Evolutionary conservation across 2,113 vertebrate genomes (phyloP), one percentile per base, ranked within the genome.

Genomic region (Thunnus thynnus): DNA sequence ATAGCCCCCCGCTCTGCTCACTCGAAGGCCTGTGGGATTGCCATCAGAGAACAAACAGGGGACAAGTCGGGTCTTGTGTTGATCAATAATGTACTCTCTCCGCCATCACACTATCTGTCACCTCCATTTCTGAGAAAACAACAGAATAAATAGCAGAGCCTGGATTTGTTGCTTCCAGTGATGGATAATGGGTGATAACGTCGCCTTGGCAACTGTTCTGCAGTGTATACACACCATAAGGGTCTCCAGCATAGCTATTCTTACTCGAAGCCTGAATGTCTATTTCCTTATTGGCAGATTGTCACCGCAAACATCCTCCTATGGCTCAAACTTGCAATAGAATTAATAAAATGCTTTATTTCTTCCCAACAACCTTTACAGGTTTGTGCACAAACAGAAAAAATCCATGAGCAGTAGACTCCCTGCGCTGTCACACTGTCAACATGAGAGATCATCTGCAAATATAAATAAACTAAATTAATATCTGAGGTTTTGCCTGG

Each of bases 361-460:
- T 41, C 57, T 32, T 27, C 18, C 3, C 3, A 1, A 14, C 51
- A 57, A n/a, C 55, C 58, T 20, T 71, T 58, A 58, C 3, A 64
- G 10, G 18, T 57, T 55, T 36, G 68, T 79, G 32, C 61, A 66
- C 69, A 66, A 55, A 77, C 41, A 48, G 66, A 94, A 90, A 2
- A 97, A 96, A 88, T 96, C 95, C 9, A 96, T 94, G 87, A 94
- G 96, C 89, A 95, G 25, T 62, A 36, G 11, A 68, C 97, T 62
- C 94, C 94, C 77, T 96, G 95, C 3, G 95, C 95, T 0, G 96
- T 96, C 89, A 96, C 96, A 0, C 96, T 97, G 88, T 96, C 96
- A 0, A 96, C 95, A 0, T 12, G 22, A 51, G 55, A 55, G n/a
- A 71, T 75, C 32, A 74, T 61, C 58, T 18, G 76, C 27, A 66